Evolutionary conservation across 2,888 invertebrate genomes (phyloP), one percentile per base, ranked within the genome.

Genomic region (Drosophila neonasuta): DNA sequence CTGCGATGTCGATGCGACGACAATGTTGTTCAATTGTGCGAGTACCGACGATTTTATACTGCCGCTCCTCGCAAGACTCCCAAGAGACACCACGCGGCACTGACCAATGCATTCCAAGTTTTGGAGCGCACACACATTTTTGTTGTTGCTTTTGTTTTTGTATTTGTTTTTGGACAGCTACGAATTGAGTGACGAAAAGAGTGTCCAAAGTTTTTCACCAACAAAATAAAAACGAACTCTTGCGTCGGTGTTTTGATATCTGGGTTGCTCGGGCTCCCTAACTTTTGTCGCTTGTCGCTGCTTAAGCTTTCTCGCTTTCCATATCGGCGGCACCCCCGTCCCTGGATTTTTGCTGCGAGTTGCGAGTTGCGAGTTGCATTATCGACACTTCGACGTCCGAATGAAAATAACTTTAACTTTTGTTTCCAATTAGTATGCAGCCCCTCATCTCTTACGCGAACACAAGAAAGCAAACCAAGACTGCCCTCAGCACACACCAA

Each of bases 41-140:
- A 85, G 84, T 86, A 85, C 85, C 80, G 72, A 88, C 85, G 89
- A 88, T 90, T 91, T 91, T 91, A 91, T 91, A 91, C 90, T 88
- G 90, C 90, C 90, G 91, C 90, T 91, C 90, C 90, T 90, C 88
- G 89, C 36, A n/a, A 36, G 73, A 74, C 70, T 41, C 58, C 39
- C 54, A 29, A 17, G 48, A 34, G 39, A 46, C 56, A 64, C 36
- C 32, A 9, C 32, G 11, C 32, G 58, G 61, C 63, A n/a, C 39
- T 41, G 45, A 32, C 50, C 62, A 57, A 36, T 74, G 75, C 73
- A 59, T 34, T 75, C 55, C 46, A 70, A 70, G 49, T 66, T 80
- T 80, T 87, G 78, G 82, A 85, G 85, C 77, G 74, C 61, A 68
- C 74, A 62, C 34, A 57, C n/a, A 59, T 60, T 56, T 54, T 52